Evolutionary conservation across 2,797 vertebrate species (phyloP).

Genomic region (Pogoniulus pusillus): DNA sequence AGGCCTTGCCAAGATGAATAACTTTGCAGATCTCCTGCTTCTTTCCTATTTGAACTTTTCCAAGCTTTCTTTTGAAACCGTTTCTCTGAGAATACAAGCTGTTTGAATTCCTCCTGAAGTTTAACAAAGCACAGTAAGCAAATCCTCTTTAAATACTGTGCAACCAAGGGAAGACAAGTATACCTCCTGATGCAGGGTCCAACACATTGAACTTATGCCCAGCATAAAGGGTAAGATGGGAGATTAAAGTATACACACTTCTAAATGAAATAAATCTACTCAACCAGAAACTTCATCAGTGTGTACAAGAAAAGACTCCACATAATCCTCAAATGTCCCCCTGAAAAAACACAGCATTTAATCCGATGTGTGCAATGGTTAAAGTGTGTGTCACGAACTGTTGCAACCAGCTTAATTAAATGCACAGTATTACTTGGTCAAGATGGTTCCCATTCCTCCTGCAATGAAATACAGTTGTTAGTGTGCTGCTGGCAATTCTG

Average conservation of each 20-base stretch:
- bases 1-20: background rate
- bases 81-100: background rate
- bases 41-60: background rate
- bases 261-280: background rate
- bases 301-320: background rate
- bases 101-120: background rate
- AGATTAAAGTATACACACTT: background rate
- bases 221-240: background rate
- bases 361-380: background rate
- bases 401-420: background rate
- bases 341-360: constrained; percentile 13
- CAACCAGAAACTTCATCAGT: background rate
- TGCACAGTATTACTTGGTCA: background rate
- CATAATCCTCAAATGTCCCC: background rate
- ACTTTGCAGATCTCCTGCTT: background rate
- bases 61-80: background rate
- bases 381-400: background rate
- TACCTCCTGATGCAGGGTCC: background rate
- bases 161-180: background rate
- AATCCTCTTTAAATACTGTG: background rate
- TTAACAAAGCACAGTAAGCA: background rate
- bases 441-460: background rate
- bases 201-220: background rate
- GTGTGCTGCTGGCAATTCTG: background rate
- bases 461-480: background rate